Base-by-base conservation (phyloP, 2,888 invertebrate genomes). In the Tinea trinotella region DNA sequence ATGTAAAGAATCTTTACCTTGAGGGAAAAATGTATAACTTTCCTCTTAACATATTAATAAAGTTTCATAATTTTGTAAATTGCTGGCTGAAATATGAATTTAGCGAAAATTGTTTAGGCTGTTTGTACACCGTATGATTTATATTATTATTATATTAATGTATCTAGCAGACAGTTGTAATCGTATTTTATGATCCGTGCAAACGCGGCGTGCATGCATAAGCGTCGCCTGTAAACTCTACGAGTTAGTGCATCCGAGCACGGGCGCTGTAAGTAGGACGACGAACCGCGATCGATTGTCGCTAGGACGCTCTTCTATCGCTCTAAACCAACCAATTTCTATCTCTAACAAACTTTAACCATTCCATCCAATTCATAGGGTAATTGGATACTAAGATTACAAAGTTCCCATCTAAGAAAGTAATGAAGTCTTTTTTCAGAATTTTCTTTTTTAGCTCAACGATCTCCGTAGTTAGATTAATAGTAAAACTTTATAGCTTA, bases 271-370 rank as follows among this genome's bases (percentile, higher is more conserved):
- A 84, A 83, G 82, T 84, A 83, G 84, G 82, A 71, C 84, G 82
- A 81, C 84, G 83, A 84, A 83, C 84, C 80, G 74, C 80, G 83
- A 83, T 83, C 84, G 84, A 84, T 84, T 20, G 76, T 63, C 69
- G 70, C 65, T 12, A 13, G 15, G 22, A 20, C 22, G 53, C 20
- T 22, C 53, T 7, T 9, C 18, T 24, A 18, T 30, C 52, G 63
- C 54, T 19, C 54, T 50, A 50, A 50, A 48, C 48, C 20, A 48
- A 48, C 24, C 24, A 50, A 50, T 50, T 24, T 24, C 24, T 7
- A 24, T 50, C 50, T 50, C 15, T 13, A 24, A 50, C 46, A 12
- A 12, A 46, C 46, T 19, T 46, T 46, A 7, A 17, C 4, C 7
- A 30, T 30, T 30, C 7, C 30, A 30, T 15, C 13, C 40, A 40